These are phyloP conservation scores for Sphaerophoria rueppellii DNA, from an alignment of 2,888 invertebrate species.

Conservation along the genomic window DNA sequence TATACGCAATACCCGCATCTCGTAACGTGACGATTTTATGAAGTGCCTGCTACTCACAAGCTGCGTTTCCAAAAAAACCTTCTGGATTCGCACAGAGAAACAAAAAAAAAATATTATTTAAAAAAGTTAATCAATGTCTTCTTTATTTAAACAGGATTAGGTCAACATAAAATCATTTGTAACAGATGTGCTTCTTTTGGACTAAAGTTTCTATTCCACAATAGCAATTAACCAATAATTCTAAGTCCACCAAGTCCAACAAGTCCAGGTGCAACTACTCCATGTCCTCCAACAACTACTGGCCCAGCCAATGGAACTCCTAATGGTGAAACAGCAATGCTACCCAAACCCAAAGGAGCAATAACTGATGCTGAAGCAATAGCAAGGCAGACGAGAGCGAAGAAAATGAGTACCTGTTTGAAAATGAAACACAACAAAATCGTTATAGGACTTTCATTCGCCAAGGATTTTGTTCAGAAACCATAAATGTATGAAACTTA, in stretches of 20 bases:
- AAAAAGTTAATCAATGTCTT: constrained; percentile 27
- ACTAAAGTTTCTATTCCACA: background rate
- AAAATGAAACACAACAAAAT: background rate
- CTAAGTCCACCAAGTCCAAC: constrained; percentile 57
- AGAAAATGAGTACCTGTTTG: constrained; percentile 66
- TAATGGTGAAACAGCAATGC: constrained; percentile 52
- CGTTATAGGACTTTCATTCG: background rate
- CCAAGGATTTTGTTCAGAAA: background rate
- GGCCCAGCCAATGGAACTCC: constrained; percentile 57
- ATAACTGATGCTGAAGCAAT: constrained; percentile 68
- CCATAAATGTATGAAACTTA: background rate
- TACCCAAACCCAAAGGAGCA: constrained; percentile 55
- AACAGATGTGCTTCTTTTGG: constrained; percentile 2
- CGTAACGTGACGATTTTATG: no score
- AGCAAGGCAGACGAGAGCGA: constrained; percentile 71
- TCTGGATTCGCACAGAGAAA: background rate
- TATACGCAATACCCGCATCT: no score
- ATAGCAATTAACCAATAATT: constrained; percentile 50
- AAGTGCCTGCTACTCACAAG: no score
- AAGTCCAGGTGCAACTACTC: constrained; percentile 51
- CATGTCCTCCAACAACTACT: constrained; percentile 58
- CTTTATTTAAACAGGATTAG: constrained; percentile 50
- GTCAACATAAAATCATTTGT: constrained; percentile 1
- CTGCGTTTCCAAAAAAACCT: no score
- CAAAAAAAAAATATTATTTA: background rate